Evolutionary conservation across 2,888 invertebrate species (phyloP).

Genomic region (Chaitophorus viminalis): DNA sequence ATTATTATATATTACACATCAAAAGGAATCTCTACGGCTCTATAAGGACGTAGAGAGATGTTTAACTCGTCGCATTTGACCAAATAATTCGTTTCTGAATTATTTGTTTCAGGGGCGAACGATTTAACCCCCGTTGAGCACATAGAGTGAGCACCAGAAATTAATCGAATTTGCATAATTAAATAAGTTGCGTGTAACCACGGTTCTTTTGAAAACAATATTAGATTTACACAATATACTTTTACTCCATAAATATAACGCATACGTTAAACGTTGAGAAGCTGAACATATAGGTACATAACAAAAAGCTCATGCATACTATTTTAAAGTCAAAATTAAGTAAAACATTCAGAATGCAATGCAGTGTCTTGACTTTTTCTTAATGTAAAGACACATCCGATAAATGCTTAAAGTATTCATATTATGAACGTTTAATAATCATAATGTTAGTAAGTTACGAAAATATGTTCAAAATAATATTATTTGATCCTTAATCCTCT

Average conservation of each 20-base stretch:
- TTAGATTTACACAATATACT: neutral
- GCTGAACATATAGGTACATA: neutral
- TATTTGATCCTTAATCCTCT: neutral
- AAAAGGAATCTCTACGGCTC: too few relatives aligned
- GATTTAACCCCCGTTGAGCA: too few relatives aligned
- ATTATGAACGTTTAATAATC: neutral
- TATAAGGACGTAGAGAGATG: too few relatives aligned
- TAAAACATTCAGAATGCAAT: neutral
- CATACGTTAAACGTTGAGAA: neutral
- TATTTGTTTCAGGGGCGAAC: too few relatives aligned
- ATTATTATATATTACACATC: too few relatives aligned
- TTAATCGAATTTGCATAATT: slow-evolving; percentile 4
- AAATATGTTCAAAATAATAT: neutral
- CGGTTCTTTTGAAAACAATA: neutral
- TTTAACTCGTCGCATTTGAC: too few relatives aligned
- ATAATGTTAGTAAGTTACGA: neutral
- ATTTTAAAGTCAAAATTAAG: neutral
- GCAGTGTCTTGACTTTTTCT: neutral
- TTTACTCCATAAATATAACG: too few relatives aligned
- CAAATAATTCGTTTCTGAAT: too few relatives aligned
- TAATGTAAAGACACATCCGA: neutral
- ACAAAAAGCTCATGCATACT: neutral
- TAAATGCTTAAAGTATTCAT: too few relatives aligned
- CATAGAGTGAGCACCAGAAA: too few relatives aligned
- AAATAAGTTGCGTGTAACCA: neutral